phyloP scores from a whole-genome alignment of 2,797 vertebrate species.

The Notamacropus eugenii region DNA sequence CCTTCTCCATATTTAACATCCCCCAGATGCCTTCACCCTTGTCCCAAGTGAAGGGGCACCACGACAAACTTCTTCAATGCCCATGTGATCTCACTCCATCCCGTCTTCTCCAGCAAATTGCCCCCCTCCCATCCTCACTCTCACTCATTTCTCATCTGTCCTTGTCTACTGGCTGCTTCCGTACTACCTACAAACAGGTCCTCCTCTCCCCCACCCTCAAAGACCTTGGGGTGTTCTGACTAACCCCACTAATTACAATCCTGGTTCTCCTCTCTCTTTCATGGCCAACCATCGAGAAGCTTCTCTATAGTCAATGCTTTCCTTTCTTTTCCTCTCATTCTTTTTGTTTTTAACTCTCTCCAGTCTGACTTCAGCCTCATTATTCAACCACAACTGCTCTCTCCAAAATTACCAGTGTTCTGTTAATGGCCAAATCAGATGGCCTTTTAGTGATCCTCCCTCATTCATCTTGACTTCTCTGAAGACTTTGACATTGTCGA shows the following conservation, averaged over 20 bases:
- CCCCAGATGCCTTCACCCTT: background rate
- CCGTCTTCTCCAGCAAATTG: background rate
- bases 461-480: background rate
- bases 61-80: background rate
- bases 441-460: background rate
- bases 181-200: background rate
- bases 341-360: background rate
- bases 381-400: background rate
- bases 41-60: background rate
- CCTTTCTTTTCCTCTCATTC: background rate
- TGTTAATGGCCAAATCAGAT: background rate
- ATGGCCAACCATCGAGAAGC: background rate
- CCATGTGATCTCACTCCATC: background rate
- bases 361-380: background rate
- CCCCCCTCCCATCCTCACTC: background rate
- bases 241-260: background rate
- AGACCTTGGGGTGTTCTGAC: background rate
- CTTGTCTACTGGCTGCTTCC: background rate
- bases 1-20: background rate
- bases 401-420: background rate
- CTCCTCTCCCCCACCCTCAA: background rate
- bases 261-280: background rate
- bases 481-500: background rate
- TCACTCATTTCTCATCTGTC: background rate
- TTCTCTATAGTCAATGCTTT: background rate